phyloP scores from a whole-genome alignment of 1,140 invertebrate genomes.

The Drosophila eugracilis region DNA sequence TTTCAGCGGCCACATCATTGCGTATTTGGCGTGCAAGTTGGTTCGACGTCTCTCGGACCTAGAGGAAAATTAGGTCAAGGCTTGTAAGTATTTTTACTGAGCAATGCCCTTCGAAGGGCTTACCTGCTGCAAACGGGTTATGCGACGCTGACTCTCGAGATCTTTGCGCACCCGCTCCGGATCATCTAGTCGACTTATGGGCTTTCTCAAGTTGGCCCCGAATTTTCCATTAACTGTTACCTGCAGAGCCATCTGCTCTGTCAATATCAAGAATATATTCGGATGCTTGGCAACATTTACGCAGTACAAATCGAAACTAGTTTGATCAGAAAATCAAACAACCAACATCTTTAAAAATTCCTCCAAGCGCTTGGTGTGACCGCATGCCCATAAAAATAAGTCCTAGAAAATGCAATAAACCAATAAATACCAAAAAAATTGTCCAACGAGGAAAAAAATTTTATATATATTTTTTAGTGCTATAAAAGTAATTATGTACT shows the following conservation, averaged over 20 bases:
- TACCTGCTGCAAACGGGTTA: conserved; percentile 78
- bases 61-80: conserved; percentile 9
- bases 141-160: conserved; percentile 72
- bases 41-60: conserved; percentile 80
- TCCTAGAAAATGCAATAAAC: neutral
- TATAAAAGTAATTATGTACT: too few species aligned
- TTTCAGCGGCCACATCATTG: conserved; percentile 63
- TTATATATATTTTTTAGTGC: too few species aligned
- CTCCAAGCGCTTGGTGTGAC: conserved; percentile 28
- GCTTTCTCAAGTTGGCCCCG: conserved; percentile 20
- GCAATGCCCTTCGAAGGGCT: conserved; percentile 15
- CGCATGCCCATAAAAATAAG: neutral
- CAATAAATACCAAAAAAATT: neutral
- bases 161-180: conserved; percentile 67
- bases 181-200: conserved; percentile 48
- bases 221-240: conserved; percentile 56
- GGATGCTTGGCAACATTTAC: conserved; percentile 20
- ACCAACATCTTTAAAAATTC: conserved; percentile 58
- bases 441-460: too few species aligned
- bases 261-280: conserved; percentile 22
- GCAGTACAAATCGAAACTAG: conserved; percentile 21
- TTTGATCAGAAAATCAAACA: conserved; percentile 55
- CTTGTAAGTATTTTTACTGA: conserved; percentile 10
- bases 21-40: conserved; percentile 67
- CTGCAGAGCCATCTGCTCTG: conserved; percentile 50